These are phyloP conservation scores for Melanostoma mellinum DNA, from an alignment of 2,888 invertebrate genomes.

Conservation along the genomic window DNA sequence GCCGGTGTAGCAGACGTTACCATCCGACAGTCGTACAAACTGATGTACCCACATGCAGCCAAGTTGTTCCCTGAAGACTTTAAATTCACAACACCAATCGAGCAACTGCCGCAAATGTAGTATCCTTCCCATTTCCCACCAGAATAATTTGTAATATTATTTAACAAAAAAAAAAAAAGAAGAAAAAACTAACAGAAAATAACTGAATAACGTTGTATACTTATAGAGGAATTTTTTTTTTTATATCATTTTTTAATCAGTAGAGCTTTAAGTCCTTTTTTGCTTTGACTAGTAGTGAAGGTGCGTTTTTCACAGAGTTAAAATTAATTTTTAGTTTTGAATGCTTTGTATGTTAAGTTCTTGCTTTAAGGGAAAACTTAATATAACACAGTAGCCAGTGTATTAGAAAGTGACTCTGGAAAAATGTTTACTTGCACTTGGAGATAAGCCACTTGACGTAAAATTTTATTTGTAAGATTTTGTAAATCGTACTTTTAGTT, in stretches of 20 bases:
- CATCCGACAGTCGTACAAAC: conserved; percentile 97
- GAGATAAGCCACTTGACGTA: too few relatives aligned
- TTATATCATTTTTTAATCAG: conserved; percentile 55
- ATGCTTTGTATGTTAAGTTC: not conserved
- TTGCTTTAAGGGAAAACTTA: too few relatives aligned
- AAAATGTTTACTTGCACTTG: too few relatives aligned
- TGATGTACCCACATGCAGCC: conserved; percentile 96
- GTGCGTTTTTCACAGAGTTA: too few relatives aligned
- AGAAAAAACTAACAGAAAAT: too few relatives aligned
- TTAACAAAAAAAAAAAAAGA: conserved; percentile 16
- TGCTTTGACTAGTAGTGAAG: too few relatives aligned
- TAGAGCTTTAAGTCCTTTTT: conserved; percentile 32
- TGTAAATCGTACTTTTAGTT: too few relatives aligned
- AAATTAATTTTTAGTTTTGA: not conserved
- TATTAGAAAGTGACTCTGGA: too few relatives aligned
- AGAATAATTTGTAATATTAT: conserved; percentile 38
- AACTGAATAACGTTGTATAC: conserved; percentile 17
- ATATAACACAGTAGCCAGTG: too few relatives aligned
- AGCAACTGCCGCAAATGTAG: conserved; percentile 94
- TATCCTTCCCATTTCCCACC: conserved; percentile 35
- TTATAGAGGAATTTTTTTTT: conserved; percentile 37
- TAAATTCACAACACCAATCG: conserved; percentile 96
- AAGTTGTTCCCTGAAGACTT: conserved; percentile 98
- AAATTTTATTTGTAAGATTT: too few relatives aligned
- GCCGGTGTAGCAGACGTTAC: conserved; percentile 99